Evolutionary conservation across 2,888 invertebrate species (phyloP), one percentile per base, ranked within the genome.

Genomic region (Eilema caniola): DNA sequence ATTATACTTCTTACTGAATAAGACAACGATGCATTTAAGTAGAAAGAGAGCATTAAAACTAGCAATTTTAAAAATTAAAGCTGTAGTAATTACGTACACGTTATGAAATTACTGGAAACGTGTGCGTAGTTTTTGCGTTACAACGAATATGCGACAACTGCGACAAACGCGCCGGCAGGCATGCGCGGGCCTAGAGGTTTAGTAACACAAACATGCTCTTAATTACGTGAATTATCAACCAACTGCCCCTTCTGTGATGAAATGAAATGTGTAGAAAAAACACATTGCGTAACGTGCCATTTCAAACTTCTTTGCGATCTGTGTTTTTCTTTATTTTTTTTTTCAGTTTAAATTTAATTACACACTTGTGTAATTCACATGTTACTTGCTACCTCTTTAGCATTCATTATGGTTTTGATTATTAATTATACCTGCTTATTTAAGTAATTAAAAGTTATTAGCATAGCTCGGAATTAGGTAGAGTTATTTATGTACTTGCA

Each of bases 261-360:
- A 93, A 91, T 90, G 91, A 93, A 93, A 93, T 92, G 91, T 87
- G 77, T 77, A 85, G 83, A 93, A 92, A 92, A 93, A 93, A 83
- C 68, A 85, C 85, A 85, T 92, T 89, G 86, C 88, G 83, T 89
- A 91, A 92, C 85, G 79, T 78, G 73, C 71, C 80, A 80, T 83
- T 83, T 83, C 69, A 74, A 77, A 77, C 74, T 77, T 74, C 78
- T 84, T 81, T 81, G 41, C 25, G 57, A 76, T 81, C 80, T 73
- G 71, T 53, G 68, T 73, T 81, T 76, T 81, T 75, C 67, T 69
- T 70, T 31, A 63, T 65, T 25, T 62, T 10, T 62, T 10, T n/a
- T 53, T 53, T 53, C 53, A 57, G 33, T 72, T 63, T 61, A 71
- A 12, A 79, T 79, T 74, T 69, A 67, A 69, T 68, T 68, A 78